phyloP scores from a whole-genome alignment of 1,140 invertebrate species.

The Sinella curviseta region DNA sequence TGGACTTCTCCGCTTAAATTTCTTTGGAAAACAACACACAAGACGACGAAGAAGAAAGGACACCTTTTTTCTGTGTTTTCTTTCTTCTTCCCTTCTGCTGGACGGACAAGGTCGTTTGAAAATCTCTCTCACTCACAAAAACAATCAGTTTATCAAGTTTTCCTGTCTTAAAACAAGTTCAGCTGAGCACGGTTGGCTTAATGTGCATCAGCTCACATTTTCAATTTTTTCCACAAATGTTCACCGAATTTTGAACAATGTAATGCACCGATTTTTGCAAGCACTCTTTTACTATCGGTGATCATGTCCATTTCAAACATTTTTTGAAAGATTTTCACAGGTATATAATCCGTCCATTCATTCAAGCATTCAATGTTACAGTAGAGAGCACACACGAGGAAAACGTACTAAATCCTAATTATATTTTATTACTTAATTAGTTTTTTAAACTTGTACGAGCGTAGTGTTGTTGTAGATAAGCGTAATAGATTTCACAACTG shows the following conservation, averaged over 20 bases:
- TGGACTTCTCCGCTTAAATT: too few relatives aligned
- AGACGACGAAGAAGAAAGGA: neutral
- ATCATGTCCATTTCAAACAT: too few relatives aligned
- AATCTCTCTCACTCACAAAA: neutral
- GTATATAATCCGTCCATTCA: too few relatives aligned
- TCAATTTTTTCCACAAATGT: neutral
- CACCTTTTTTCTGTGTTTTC: neutral
- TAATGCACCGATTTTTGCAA: neutral
- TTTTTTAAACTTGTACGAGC: neutral
- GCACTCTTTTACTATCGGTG: neutral
- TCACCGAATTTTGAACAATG: neutral
- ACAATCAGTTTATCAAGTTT: neutral
- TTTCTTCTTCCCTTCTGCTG: too few relatives aligned
- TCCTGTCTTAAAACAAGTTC: too few relatives aligned
- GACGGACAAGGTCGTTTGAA: conserved; percentile 18
- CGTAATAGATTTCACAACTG: neutral
- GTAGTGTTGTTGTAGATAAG: neutral
- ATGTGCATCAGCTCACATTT: neutral
- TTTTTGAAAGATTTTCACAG: too few relatives aligned
- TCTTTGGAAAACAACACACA: too few relatives aligned
- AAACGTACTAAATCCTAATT: too few relatives aligned
- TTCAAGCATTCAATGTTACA: too few relatives aligned
- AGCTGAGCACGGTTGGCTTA: neutral
- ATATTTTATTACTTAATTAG: neutral
- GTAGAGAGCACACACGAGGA: too few relatives aligned